phyloP scores from a whole-genome alignment of 2,797 vertebrate genomes.

The Tauraco hartlaubi region DNA sequence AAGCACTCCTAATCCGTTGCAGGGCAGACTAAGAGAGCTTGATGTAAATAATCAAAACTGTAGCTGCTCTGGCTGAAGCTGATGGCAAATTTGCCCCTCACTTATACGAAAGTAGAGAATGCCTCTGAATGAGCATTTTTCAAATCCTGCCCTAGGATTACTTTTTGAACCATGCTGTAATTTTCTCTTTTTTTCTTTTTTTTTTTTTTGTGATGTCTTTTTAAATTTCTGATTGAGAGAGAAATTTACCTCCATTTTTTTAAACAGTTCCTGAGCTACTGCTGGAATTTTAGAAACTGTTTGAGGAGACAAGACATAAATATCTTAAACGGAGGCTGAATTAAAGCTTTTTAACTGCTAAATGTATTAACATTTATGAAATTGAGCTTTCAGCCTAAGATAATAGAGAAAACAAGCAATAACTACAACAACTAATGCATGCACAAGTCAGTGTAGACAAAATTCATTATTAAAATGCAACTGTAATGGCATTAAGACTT shows the following conservation, averaged over 20 bases:
- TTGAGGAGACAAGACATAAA: background rate
- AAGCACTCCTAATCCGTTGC: background rate
- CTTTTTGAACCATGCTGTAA: background rate
- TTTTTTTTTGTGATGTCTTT: background rate
- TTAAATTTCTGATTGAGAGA: background rate
- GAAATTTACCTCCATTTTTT: background rate
- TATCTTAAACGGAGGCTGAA: background rate
- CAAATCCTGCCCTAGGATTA: background rate
- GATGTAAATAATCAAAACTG: background rate
- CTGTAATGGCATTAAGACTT: slow-evolving; percentile 40
- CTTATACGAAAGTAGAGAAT: background rate
- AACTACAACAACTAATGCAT: slow-evolving; percentile 38
- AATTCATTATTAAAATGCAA: slow-evolving; percentile 62
- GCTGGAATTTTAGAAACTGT: background rate
- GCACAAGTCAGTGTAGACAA: background rate
- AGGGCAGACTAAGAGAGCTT: background rate
- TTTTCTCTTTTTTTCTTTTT: background rate
- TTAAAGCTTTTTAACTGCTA: slow-evolving; percentile 31
- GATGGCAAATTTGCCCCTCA: background rate
- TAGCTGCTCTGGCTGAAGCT: background rate
- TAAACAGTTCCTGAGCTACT: background rate
- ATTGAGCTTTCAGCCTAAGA: background rate
- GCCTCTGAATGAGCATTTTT: background rate
- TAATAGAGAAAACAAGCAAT: slow-evolving; percentile 43
- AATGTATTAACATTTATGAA: slow-evolving; percentile 37